Conservation (phyloP, 2,797 vertebrate species). For the Hipposideros larvatus region DNA sequence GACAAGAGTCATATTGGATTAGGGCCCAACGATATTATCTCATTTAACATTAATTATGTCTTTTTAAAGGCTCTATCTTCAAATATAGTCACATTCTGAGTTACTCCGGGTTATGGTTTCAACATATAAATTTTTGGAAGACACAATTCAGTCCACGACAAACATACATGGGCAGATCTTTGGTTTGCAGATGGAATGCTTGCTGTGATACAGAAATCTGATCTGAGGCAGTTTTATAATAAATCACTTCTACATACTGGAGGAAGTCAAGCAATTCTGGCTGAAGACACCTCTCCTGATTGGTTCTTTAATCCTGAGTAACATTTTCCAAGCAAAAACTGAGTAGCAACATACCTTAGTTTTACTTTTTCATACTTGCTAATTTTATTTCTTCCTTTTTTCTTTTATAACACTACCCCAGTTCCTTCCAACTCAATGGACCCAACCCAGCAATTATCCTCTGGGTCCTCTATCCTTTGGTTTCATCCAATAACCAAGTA, state of each 20-base stretch:
- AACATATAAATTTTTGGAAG: background rate
- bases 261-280: constrained; percentile 25
- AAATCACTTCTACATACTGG: background rate
- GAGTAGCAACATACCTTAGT: background rate
- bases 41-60: background rate
- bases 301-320: constrained; percentile 8
- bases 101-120: background rate
- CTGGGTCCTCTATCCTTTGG: background rate
- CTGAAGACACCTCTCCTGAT: background rate
- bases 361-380: constrained; percentile 34
- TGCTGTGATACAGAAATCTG: background rate
- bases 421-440: background rate
- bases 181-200: background rate
- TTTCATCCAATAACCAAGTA: constrained; percentile 41
- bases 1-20: background rate
- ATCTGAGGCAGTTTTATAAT: background rate
- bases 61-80: background rate
- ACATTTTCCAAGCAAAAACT: background rate
- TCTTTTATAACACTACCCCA: background rate
- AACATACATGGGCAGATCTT: background rate
- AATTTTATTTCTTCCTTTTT: constrained; percentile 32
- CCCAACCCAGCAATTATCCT: background rate
- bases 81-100: background rate
- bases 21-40: background rate
- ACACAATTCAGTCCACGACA: background rate